Evolutionary conservation across 1,140 invertebrate genomes (phyloP), one percentile per base, ranked within the genome.

Genomic region (Apis laboriosa): DNA sequence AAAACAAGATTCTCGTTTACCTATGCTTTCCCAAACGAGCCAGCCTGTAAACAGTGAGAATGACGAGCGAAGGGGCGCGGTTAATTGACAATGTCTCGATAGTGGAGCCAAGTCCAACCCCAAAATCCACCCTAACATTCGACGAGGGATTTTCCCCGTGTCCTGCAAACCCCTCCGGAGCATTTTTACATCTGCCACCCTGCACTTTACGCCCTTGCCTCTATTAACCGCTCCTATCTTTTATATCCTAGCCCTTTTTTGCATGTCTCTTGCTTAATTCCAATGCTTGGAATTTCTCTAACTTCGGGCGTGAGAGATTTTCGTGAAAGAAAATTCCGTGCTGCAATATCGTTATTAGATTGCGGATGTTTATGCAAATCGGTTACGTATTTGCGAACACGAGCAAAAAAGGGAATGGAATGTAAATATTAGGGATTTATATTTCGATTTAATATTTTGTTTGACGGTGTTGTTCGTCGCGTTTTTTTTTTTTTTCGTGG

Each of bases 71-170:
- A 80, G 77, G 85, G 87, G 84, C 71, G 89, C 77, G 86, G 83
- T 88, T 92, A 92, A 92, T 92, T 91, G 91, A 92, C 90, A 90
- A 92, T 90, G 87, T 90, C 87, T 91, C 84, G 84, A 87, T 86
- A 77, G 77, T 63, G 13, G 75, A 83, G 28, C 63, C 34, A 34
- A 64, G 58, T 55, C 34, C 73, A n/a, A 86, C 84, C 85, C 84
- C 84, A 77, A 86, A 86, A 86, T 63, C 86, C 28, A 77, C 86
- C 85, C 86, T 58, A 87, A 84, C 66, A 72, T 84, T 58, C 28
- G 49, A 34, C 17, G 58, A 64, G 73, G 81, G 85, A 80, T 76
- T 49, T 64, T 13, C 66, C 28, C 73, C 49, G 76, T 73, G 61
- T 84, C 72, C 85, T 77, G 56, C 70, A 73, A 60, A 66, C 34